These are phyloP conservation scores for Garra rufa DNA, from an alignment of 2,113 vertebrate species.

Conservation along the genomic window DNA sequence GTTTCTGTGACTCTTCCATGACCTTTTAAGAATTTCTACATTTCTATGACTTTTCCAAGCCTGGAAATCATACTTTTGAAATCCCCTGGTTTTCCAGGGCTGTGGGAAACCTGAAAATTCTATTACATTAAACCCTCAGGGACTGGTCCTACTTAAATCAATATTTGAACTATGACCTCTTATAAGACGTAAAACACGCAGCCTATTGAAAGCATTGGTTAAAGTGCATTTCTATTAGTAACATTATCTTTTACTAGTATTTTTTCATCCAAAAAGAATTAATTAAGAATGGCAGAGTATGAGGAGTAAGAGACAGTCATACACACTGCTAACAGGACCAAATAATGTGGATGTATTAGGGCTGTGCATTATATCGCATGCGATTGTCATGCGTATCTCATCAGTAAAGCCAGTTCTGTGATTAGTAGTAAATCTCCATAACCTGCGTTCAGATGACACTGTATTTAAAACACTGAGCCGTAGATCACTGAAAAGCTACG, in stretches of 20 bases:
- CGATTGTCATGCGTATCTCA: too few species aligned
- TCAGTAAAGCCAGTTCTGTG: too few species aligned
- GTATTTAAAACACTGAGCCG: too few species aligned
- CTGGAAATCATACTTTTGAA: neutral
- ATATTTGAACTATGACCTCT: neutral
- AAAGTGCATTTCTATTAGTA: neutral
- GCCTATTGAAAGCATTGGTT: neutral
- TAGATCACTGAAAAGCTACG: too few species aligned
- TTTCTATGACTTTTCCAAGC: neutral
- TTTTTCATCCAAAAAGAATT: neutral
- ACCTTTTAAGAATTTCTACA: neutral
- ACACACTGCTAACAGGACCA: neutral
- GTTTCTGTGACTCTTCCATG: neutral
- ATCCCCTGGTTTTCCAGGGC: neutral
- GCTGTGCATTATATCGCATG: too few species aligned
- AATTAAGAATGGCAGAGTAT: neutral
- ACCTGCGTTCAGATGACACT: too few species aligned
- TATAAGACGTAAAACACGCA: neutral
- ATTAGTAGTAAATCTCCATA: too few species aligned
- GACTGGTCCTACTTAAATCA: neutral
- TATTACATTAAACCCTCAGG: neutral
- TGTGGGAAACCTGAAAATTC: slow-evolving; percentile 9
- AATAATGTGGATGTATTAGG: slow-evolving; percentile 2
- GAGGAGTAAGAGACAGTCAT: neutral
- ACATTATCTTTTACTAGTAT: neutral